Conservation (phyloP, 1,140 invertebrate genomes). For the Asobara japonica region DNA sequence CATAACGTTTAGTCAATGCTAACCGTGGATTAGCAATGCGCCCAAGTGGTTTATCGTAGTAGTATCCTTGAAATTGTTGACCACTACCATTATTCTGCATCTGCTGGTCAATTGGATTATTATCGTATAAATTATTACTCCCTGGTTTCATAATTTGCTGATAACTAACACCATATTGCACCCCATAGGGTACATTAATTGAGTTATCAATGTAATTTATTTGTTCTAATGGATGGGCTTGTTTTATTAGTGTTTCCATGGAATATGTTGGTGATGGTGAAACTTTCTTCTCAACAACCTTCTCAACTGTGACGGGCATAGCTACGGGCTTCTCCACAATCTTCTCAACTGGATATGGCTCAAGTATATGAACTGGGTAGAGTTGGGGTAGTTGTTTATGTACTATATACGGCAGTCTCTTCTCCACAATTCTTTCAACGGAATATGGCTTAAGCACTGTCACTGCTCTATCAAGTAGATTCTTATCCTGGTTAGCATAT, state of each 20-base stretch:
- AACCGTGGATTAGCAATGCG: conserved; percentile 8
- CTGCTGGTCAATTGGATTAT: background rate
- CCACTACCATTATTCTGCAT: background rate
- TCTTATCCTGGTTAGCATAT: conserved; percentile 36
- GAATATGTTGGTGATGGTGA: conserved; percentile 48
- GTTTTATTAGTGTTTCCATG: conserved; percentile 46
- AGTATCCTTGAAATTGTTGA: conserved; percentile 38
- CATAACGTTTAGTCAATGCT: conserved; percentile 23
- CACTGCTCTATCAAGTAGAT: conserved; percentile 37
- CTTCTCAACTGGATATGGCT: conserved; percentile 68
- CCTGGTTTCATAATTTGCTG: conserved; percentile 50
- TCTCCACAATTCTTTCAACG: conserved; percentile 66
- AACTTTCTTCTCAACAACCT: conserved; percentile 61
- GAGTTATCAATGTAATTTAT: conserved; percentile 52
- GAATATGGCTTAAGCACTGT: conserved; percentile 60
- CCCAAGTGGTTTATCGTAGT: conserved; percentile 39
- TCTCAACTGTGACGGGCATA: conserved; percentile 59
- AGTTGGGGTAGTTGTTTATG: conserved; percentile 49
- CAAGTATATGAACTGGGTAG: conserved; percentile 62
- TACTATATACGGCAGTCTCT: conserved; percentile 45
- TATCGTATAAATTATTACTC: conserved; percentile 32
- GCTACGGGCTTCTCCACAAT: conserved; percentile 66
- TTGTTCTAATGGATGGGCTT: conserved; percentile 43
- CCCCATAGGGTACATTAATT: conserved; percentile 42
- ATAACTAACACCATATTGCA: conserved; percentile 49